Conservation (phyloP, 2,888 invertebrate genomes). For the Xanthorhoe designata region DNA sequence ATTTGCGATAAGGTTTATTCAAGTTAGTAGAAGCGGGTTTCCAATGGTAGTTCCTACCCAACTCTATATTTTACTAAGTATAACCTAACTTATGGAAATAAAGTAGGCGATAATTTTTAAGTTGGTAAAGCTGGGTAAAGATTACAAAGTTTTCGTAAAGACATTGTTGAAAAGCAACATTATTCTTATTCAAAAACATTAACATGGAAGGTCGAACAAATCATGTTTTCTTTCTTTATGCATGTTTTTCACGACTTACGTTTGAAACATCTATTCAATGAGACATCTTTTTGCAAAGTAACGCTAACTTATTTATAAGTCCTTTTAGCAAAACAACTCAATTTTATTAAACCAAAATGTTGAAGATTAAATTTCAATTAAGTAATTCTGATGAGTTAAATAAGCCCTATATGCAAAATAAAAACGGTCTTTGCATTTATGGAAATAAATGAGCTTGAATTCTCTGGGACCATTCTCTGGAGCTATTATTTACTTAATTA, state of each 20-base stretch:
- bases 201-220: neutral
- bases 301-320: no score
- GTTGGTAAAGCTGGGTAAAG: neutral
- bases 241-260: neutral
- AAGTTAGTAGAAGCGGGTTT: slow-evolving; percentile 33
- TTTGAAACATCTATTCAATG: neutral
- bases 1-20: slow-evolving; percentile 23
- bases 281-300: slow-evolving; percentile 7
- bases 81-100: neutral
- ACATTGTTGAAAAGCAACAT: slow-evolving; percentile 3
- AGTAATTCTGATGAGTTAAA: no score
- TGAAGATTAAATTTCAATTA: no score
- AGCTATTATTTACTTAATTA: no score
- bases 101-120: neutral
- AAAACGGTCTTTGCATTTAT: no score
- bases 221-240: neutral
- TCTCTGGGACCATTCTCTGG: no score
- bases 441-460: no score
- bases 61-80: neutral
- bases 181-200: neutral
- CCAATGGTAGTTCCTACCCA: slow-evolving; percentile 27
- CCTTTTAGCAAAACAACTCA: no score
- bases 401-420: no score
- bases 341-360: no score
- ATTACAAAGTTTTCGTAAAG: neutral